Percentiles rank a stretch among this genome's conserved stretches.
These are phyloP conservation scores for Excalfactoria chinensis DNA, from an alignment of 2,113 vertebrate genomes.

Conservation along the genomic window DNA sequence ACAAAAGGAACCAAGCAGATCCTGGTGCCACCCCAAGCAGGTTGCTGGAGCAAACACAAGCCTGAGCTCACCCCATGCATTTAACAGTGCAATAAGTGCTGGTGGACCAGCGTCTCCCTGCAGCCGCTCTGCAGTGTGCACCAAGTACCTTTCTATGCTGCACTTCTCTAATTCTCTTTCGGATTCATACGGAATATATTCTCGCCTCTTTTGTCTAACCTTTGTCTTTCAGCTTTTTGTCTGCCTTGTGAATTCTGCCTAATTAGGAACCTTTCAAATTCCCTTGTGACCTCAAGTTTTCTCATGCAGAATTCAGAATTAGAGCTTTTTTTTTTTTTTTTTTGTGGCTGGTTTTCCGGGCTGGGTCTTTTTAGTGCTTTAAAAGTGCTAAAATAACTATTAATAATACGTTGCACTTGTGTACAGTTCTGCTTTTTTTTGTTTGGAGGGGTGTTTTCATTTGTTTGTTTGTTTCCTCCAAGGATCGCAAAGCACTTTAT, in stretches of 20 bases:
- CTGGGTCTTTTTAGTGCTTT: conserved; percentile 3
- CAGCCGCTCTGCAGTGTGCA: neutral
- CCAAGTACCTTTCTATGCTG: neutral
- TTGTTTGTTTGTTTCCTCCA: neutral
- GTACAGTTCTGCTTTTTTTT: neutral
- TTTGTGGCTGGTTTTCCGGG: conserved; percentile 37
- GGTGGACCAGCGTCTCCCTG: neutral
- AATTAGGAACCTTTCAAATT: conserved; percentile 68
- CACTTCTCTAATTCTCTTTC: neutral
- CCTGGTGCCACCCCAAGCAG: neutral
- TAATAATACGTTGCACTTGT: conserved; percentile 37
- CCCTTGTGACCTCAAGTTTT: conserved; percentile 50
- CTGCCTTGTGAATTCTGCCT: conserved; percentile 60
- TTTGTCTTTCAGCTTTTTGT: conserved; percentile 59
- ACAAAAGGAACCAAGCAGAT: conserved; percentile 19
- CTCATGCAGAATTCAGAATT: conserved; percentile 62
- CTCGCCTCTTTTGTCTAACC: conserved; percentile 54
- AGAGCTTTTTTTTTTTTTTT: neutral
- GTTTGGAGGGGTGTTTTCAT: neutral
- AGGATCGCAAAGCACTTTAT: conserved; percentile 27
- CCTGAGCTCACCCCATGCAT: neutral
- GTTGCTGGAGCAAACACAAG: neutral
- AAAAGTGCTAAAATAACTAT: conserved; percentile 60
- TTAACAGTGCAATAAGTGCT: neutral
- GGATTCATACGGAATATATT: conserved; percentile 30